A percentile compares a stretch with the other conserved stretches of the same genome.
These are phyloP conservation scores for Enteromius thamalakanensis DNA, from an alignment of 2,797 vertebrate genomes.

Conservation along the genomic window DNA sequence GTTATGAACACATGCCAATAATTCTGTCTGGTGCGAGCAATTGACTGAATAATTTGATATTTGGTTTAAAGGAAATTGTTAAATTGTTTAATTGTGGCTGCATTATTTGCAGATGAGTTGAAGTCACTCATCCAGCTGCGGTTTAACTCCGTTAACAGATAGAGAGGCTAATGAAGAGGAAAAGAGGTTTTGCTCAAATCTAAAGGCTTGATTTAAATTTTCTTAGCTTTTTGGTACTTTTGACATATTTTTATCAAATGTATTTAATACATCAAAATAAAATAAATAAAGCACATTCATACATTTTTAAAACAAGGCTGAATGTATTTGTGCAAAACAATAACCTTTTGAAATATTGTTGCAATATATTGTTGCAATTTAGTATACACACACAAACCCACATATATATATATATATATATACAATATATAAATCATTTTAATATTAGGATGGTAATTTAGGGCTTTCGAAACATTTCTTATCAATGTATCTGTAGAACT, in stretches of 20 bases:
- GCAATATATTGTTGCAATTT: not conserved
- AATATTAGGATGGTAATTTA: not conserved
- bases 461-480: not conserved
- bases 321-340: not conserved
- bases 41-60: conserved; percentile 62
- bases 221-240: not conserved
- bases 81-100: conserved; percentile 69
- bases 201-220: not conserved
- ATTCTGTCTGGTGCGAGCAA: conserved; percentile 47
- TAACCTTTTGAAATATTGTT: not conserved
- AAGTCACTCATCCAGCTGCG: conserved; percentile 70
- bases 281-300: not conserved
- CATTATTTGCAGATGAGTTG: conserved; percentile 72
- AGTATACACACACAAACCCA: too few species aligned
- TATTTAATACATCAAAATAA: not conserved
- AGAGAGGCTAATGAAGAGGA: conserved; percentile 42
- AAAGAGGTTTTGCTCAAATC: conserved; percentile 8
- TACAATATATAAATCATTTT: not conserved
- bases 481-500: not conserved
- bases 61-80: conserved; percentile 64
- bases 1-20: conserved; percentile 50
- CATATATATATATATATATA: too few species aligned
- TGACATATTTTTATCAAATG: not conserved
- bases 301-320: not conserved
- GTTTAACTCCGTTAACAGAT: conserved; percentile 68